Evolutionary conservation across 1,140 invertebrate genomes (phyloP).

Genomic region (Cherax quadricarinatus): DNA sequence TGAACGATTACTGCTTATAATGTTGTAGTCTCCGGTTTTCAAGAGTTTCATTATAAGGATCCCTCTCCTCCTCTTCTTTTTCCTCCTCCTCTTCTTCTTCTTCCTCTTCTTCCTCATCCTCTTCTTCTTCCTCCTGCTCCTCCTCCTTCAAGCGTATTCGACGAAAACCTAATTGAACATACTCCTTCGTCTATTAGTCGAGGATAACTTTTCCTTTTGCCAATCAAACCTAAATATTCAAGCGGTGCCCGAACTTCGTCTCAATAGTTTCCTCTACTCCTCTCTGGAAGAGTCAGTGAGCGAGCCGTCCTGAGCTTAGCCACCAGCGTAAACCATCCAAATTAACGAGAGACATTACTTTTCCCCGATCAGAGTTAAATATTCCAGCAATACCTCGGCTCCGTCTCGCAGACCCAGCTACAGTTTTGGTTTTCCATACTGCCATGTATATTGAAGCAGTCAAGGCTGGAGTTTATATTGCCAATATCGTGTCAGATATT

Average conservation of each 20-base stretch:
- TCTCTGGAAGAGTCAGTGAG: not conserved
- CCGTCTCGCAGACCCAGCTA: no score
- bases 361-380: not conserved
- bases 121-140: not conserved
- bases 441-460: no score
- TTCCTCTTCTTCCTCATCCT: not conserved
- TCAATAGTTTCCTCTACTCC: not conserved
- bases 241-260: not conserved
- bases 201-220: not conserved
- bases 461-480: no score
- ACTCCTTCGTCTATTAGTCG: not conserved
- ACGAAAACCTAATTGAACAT: not conserved
- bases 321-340: constrained; percentile 20
- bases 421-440: no score
- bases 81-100: not conserved
- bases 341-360: constrained; percentile 57
- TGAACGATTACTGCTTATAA: no score
- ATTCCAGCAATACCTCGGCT: no score
- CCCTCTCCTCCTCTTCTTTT: not conserved
- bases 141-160: not conserved
- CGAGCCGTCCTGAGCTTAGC: constrained; percentile 24
- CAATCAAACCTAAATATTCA: constrained; percentile 10
- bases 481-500: no score
- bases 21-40: no score
- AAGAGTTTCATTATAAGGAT: no score